Evolutionary conservation across 2,797 vertebrate species (phyloP), one percentile per base, ranked within the genome.

Genomic region (Spondyliosoma cantharus): DNA sequence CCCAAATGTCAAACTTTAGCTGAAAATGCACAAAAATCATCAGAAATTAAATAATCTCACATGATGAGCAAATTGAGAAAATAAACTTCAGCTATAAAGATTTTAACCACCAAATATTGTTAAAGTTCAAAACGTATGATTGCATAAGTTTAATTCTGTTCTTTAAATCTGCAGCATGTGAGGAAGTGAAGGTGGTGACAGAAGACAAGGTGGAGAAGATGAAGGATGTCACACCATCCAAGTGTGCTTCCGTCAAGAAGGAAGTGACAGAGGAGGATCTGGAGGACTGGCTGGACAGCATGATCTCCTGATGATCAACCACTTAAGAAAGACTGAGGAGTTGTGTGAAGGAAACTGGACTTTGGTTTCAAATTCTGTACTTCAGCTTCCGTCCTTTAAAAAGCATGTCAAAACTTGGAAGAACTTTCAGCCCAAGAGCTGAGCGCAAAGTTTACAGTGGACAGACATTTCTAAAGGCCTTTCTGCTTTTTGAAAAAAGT

Each of bases 221-320:
- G 63, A 67, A 76, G 58, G 81, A 67, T 0, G 73, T 79, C 42
- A 15, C 22, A 17, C 72, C 83, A 25, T 58, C 73, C 0, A 52
- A 81, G 66, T 15, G 86, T 27, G 74, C 67, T 5, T 5, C 86
- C 0, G 54, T 22, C n/a, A 94, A 68, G 65, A 86, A 90, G 90
- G 90, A 93, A 57, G 61, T 95, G 89, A 94, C 93, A 0, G 95
- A 96, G 72, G 94, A 95, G 59, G 97, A 98, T 76, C 95, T 99
- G 61, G 97, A 99, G 90, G 97, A 98, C 56, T 99, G 97, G 97
- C 88, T 99, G 56, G 98, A 99, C 94, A 98, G 96, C 89, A 98
- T 99, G 97, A 99, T 99, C 82, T 96, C 94, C 60, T 96, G 92
- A 95, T 49, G 14, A 0, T 1, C 64, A 3, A 1, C 5, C n/a